These are phyloP conservation scores for Pachymerium ferrugineum DNA, from an alignment of 2,888 invertebrate genomes.

Conservation along the genomic window DNA sequence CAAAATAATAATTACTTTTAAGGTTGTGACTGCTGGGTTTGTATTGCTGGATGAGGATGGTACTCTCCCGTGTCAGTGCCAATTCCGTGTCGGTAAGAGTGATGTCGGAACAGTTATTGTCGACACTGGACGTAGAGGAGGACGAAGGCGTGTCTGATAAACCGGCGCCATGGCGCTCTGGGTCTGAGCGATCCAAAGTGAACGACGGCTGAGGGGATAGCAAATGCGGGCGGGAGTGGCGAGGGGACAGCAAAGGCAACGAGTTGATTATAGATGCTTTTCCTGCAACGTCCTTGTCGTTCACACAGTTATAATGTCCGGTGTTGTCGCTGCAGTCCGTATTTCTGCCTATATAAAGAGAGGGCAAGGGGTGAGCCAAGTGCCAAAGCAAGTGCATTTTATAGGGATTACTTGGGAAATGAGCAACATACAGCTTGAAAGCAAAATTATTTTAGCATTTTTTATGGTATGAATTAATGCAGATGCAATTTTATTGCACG, in stretches of 20 bases:
- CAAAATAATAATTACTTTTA: background rate
- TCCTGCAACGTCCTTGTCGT: background rate
- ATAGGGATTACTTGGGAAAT: constrained; percentile 1
- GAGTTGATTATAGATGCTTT: background rate
- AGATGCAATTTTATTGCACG: constrained; percentile 1
- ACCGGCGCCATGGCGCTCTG: constrained; percentile 10
- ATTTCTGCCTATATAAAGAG: constrained; percentile 8
- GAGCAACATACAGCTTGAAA: background rate
- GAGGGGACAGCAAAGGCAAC: background rate
- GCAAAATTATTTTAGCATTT: no score
- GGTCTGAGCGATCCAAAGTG: constrained; percentile 7
- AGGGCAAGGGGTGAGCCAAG: constrained; percentile 7
- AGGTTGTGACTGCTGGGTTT: constrained; percentile 43
- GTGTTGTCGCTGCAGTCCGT: background rate
- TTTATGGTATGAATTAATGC: constrained; percentile 12
- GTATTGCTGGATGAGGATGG: constrained; percentile 79
- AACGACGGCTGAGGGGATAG: background rate
- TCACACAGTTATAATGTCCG: background rate
- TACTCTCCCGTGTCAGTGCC: constrained; percentile 72
- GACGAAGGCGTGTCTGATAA: constrained; percentile 11
- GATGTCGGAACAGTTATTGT: constrained; percentile 79
- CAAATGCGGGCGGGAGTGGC: background rate
- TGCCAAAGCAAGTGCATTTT: constrained; percentile 6
- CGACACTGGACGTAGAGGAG: constrained; percentile 57
- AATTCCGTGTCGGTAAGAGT: constrained; percentile 77